Conservation (phyloP, 2,797 vertebrate species). For the Spinus olivaceus region DNA sequence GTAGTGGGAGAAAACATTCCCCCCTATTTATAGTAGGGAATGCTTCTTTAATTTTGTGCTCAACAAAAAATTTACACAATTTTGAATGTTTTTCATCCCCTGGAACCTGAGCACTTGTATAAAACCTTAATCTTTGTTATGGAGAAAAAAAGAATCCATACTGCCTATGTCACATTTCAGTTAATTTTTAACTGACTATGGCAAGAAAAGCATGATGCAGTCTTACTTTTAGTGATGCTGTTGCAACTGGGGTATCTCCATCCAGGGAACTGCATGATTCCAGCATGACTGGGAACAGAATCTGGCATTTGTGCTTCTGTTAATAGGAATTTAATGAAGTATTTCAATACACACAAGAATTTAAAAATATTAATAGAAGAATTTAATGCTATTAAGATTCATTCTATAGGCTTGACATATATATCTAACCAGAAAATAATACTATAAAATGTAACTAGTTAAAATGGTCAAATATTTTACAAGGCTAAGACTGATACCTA, state of each 20-base stretch:
- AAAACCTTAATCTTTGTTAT: background rate
- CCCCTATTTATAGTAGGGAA: background rate
- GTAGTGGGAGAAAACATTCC: background rate
- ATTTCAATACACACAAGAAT: background rate
- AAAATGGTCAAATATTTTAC: background rate
- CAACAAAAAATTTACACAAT: background rate
- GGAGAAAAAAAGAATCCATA: background rate
- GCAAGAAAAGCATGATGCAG: background rate
- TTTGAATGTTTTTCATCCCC: background rate
- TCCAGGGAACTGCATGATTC: background rate
- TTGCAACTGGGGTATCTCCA: background rate
- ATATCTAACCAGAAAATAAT: background rate
- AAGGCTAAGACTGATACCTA: background rate
- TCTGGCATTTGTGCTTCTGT: background rate
- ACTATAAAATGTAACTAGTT: background rate
- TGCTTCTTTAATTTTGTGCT: constrained; percentile 11
- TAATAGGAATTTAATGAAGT: background rate
- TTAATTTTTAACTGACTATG: background rate
- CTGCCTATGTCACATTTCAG: background rate
- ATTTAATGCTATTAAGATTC: background rate
- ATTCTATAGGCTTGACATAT: background rate
- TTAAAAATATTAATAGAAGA: background rate
- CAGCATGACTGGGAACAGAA: background rate
- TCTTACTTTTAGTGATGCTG: background rate
- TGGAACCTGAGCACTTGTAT: background rate